A percentile compares a stretch with the other conserved stretches of the same genome.
Evolutionary conservation across 2,888 invertebrate species (phyloP).

Genomic region (Pristionchus arcanus): DNA sequence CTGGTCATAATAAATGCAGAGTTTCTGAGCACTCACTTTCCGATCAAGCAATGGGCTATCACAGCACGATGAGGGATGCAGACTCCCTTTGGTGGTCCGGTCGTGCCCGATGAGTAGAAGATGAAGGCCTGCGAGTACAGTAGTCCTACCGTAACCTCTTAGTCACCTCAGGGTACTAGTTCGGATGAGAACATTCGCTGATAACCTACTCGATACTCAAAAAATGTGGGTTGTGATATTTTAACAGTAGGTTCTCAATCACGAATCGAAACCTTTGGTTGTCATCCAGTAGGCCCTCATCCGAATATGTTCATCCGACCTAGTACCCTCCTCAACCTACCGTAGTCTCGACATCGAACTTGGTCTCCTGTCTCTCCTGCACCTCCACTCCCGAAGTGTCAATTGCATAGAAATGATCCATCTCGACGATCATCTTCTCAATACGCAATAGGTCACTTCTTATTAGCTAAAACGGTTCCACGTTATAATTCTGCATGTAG

Average conservation of each 20-base stretch:
- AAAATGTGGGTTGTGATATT: too few relatives aligned
- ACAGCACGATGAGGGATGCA: slow-evolving; percentile 63
- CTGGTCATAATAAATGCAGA: not conserved
- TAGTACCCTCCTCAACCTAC: not conserved
- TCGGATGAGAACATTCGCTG: too few relatives aligned
- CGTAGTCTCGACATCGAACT: slow-evolving; percentile 53
- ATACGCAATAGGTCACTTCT: not conserved
- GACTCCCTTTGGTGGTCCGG: slow-evolving; percentile 71
- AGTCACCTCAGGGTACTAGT: too few relatives aligned
- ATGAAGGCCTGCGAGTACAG: slow-evolving; percentile 60
- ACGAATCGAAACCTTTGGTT: too few relatives aligned
- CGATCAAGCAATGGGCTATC: slow-evolving; percentile 62
- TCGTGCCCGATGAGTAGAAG: slow-evolving; percentile 75
- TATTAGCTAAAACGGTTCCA: not conserved
- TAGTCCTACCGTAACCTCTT: slow-evolving; percentile 46
- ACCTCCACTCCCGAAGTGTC: not conserved
- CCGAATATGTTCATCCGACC: too few relatives aligned
- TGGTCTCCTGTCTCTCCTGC: not conserved
- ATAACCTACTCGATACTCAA: too few relatives aligned
- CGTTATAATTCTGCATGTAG: not conserved
- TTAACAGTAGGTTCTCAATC: too few relatives aligned
- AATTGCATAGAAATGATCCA: slow-evolving; percentile 23
- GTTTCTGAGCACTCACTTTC: slow-evolving; percentile 55
- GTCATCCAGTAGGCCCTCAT: too few relatives aligned
- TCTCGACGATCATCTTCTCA: slow-evolving; percentile 54